Conservation (phyloP, 1,140 invertebrate species). For the Epicauta chinensis region DNA sequence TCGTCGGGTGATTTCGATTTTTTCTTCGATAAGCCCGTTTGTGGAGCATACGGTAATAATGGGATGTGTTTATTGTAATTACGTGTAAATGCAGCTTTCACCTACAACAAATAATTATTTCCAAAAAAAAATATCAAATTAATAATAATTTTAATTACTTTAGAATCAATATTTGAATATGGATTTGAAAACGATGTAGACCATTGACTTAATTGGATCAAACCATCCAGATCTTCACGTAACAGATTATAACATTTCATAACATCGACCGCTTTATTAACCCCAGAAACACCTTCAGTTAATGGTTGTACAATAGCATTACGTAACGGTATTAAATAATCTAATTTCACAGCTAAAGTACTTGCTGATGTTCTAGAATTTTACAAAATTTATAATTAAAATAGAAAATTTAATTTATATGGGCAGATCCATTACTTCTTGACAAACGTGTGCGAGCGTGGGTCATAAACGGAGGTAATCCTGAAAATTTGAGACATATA, state of each 20-base stretch:
- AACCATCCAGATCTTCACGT: constrained; percentile 84
- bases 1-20: constrained; percentile 44
- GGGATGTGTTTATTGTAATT: constrained; percentile 80
- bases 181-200: constrained; percentile 64
- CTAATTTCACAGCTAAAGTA: constrained; percentile 69
- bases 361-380: constrained; percentile 62
- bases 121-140: neutral
- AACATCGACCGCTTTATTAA: constrained; percentile 63
- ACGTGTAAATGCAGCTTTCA: constrained; percentile 89
- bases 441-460: too few species aligned
- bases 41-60: constrained; percentile 64
- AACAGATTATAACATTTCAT: constrained; percentile 81
- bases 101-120: constrained; percentile 44
- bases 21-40: constrained; percentile 52
- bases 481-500: too few species aligned
- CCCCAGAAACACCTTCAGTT: constrained; percentile 63
- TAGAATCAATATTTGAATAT: constrained; percentile 68
- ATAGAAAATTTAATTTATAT: too few species aligned
- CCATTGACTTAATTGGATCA: constrained; percentile 82
- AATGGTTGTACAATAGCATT: constrained; percentile 70
- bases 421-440: too few species aligned
- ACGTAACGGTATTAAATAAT: constrained; percentile 72
- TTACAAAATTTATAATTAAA: too few species aligned
- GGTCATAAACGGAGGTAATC: too few species aligned
- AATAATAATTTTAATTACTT: constrained; percentile 57